Base-by-base conservation (phyloP, 2,797 vertebrate genomes). In the Adrianichthys oophorus region DNA sequence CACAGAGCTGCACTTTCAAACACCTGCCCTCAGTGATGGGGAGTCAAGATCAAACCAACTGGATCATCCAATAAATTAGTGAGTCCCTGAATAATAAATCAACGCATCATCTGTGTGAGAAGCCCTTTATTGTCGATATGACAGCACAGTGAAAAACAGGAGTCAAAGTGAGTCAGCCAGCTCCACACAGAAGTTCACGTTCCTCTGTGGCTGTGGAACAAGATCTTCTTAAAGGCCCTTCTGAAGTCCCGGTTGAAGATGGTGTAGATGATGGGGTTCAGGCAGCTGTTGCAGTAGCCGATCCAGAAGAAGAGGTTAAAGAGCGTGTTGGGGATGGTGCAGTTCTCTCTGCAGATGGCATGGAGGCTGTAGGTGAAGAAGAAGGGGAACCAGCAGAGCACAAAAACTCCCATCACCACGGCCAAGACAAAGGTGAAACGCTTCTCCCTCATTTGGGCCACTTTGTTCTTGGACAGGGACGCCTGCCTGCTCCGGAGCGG, bases 251-350 rank as follows among this genome's bases (percentile, higher is more conserved):
- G 74, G 83, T 93, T 93, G 48, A 93, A 93, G 48, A 93, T 76
- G 0, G 92, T 93, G 78, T 93, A 93, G 12, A 93, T 93, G 65
- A 93, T 90, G 41, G 92, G 92, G 66, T 93, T 93, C 37, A 93
- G 72, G 56, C 86, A 90, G 76, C 92, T 93, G 80, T 93, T 93
- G 67, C 92, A 93, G 85, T 93, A 93, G 0, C 92, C 92, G 41
- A 92, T 90, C 92, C 92, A 93, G 74, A 93, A 93, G 15, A 93
- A 93, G n/a, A 92, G 79, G 64, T 91, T 79, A 59, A 93, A 93
- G 49, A 93, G 89, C 0, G 79, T 55, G 10, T 87, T 87, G 0
- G 92, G 92, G 47, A 91, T 86, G 0, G 57, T 65, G 37, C 92
- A 93, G 45, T 42, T 82, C 41, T 90, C 80, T 3, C 90, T 65